A percentile compares a stretch with the other conserved stretches of the same genome.
Conservation (phyloP, 2,888 invertebrate genomes). For the Tuberolachnus salignus region DNA sequence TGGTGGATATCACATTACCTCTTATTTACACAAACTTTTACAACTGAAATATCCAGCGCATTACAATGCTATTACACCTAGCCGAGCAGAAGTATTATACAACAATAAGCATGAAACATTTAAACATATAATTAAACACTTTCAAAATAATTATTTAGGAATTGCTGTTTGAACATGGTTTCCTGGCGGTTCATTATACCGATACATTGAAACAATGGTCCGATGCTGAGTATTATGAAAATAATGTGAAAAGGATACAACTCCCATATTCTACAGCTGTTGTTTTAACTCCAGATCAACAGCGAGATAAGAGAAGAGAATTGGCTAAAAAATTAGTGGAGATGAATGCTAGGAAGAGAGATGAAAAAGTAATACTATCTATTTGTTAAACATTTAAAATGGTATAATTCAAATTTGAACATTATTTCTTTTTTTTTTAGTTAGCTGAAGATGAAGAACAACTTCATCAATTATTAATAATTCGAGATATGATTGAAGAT, state of each 20-base stretch:
- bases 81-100: conserved; percentile 73
- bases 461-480: conserved; percentile 74
- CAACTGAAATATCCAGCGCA: conserved; percentile 94
- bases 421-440: conserved; percentile 61
- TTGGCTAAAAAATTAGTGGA: conserved; percentile 83
- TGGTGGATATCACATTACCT: conserved; percentile 84
- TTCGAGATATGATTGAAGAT: conserved; percentile 79
- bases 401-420: not conserved
- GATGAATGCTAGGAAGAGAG: conserved; percentile 86
- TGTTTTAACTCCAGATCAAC: conserved; percentile 76
- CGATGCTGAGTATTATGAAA: conserved; percentile 79
- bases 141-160: conserved; percentile 65
- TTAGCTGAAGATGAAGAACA: conserved; percentile 88
- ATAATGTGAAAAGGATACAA: conserved; percentile 83
- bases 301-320: conserved; percentile 85
- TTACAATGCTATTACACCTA: conserved; percentile 83
- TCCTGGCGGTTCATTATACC: conserved; percentile 78
- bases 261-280: conserved; percentile 76
- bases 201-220: conserved; percentile 82
- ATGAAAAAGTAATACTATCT: conserved; percentile 70
- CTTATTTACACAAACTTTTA: conserved; percentile 82
- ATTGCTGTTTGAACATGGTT: conserved; percentile 80
- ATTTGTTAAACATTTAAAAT: not conserved
- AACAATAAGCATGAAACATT: not conserved
- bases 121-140: not conserved